Evolutionary conservation across 2,888 invertebrate genomes (phyloP), one percentile per base, ranked within the genome.

Genomic region (Mythimna ferrago): DNA sequence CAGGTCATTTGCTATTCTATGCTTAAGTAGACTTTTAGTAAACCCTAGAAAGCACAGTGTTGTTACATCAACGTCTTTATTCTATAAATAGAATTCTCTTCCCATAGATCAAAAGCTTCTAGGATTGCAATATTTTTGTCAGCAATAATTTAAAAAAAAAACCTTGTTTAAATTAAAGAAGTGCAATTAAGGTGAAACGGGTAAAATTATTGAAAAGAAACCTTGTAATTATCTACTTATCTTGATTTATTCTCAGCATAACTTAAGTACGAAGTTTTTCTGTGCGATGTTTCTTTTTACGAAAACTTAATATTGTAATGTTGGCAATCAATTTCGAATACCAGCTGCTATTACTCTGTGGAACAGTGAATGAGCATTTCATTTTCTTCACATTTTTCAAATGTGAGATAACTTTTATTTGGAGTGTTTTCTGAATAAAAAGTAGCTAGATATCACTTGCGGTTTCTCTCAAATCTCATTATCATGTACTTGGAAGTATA

Each of bases 1-100:
- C 21, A 10, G 48, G 51, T 66, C 10, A 67, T 76, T 82, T 76
- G 64, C n/a, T 71, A 73, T 80, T 76, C 71, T 60, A 64, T 66
- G 66, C 65, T 10, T 51, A 48, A 66, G 35, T 66, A 56, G 60
- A 41, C 60, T 51, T 54, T 67, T 61, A 6, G 58, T 69, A 67
- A 48, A 65, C 19, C 58, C 44, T 66, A 67, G 66, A 62, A 75
- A 78, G 58, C 53, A 48, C 61, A 48, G 51, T 58, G 41, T 16
- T 58, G 21, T 74, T 64, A 64, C 44, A 62, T 68, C 66, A 66
- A 44, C 35, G 56, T 54, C 44, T 71, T 56, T 9, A 53, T 62
- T 51, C 44, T 71, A 38, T 60, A 41, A 56, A 58, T 77, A 73
- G 21, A 21, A 16, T 44, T 16, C 19, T 21, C 60, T 32, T 61